A percentile compares a stretch with the other conserved stretches of the same genome.
Evolutionary conservation across 1,140 invertebrate genomes (phyloP).

Genomic region (Paraescarpia echinospica): DNA sequence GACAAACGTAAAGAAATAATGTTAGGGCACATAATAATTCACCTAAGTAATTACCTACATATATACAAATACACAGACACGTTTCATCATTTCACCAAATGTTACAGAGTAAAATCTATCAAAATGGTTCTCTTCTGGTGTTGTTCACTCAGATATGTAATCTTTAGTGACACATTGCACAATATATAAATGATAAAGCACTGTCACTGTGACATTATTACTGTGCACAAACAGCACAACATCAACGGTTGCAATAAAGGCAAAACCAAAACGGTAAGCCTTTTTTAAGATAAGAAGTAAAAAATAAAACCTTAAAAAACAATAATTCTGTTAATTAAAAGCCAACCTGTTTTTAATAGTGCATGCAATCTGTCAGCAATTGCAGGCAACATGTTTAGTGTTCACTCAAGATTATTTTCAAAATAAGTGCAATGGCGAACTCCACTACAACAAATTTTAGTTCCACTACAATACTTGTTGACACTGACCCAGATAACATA

Average conservation of each 20-base stretch:
- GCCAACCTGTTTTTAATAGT: not conserved
- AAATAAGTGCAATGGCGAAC: not conserved
- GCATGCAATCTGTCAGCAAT: not conserved
- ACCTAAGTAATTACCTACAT: not conserved
- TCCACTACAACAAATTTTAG: not conserved
- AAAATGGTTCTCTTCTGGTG: not conserved
- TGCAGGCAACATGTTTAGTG: not conserved
- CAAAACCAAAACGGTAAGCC: not conserved
- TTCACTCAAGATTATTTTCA: not conserved
- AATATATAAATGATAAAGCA: not conserved
- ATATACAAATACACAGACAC: not conserved
- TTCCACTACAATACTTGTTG: not conserved
- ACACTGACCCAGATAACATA: not conserved
- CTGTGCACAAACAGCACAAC: not conserved
- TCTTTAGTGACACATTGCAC: not conserved
- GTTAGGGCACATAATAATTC: not conserved
- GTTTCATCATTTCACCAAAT: not conserved
- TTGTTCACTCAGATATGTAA: not conserved
- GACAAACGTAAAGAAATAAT: not conserved
- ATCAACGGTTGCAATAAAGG: not conserved
- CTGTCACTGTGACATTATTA: not conserved
- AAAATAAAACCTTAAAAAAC: slow-evolving; percentile 2
- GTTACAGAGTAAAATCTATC: not conserved
- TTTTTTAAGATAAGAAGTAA: not conserved
- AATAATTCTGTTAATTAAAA: not conserved